These are phyloP conservation scores for Eilema caniola DNA, from an alignment of 2,888 invertebrate species.

Conservation along the genomic window DNA sequence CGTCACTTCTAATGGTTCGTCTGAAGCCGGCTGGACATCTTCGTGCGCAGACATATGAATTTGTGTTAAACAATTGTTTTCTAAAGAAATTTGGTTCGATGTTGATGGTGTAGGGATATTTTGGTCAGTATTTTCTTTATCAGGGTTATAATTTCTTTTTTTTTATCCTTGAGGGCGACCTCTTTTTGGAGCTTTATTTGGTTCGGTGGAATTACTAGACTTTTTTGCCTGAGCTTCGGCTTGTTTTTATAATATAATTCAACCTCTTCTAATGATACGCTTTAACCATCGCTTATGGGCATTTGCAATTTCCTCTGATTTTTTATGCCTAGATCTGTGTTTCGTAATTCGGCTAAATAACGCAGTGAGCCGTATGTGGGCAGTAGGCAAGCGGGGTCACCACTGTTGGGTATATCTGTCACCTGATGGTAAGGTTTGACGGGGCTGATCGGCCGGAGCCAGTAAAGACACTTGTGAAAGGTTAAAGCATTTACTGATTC, in stretches of 20 bases:
- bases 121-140: constrained; percentile 8
- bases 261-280: constrained; percentile 19
- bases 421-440: no score
- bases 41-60: constrained; percentile 4
- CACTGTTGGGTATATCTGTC: no score
- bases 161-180: constrained; percentile 27
- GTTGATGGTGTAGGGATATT: constrained; percentile 6
- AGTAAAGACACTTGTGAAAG: no score
- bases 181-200: constrained; percentile 20
- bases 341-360: constrained; percentile 23
- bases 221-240: constrained; percentile 7
- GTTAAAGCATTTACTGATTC: no score
- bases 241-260: not conserved
- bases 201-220: constrained; percentile 10
- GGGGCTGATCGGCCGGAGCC: no score
- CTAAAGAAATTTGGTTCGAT: constrained; percentile 5
- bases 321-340: constrained; percentile 23
- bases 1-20: not conserved
- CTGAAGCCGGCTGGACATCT: not conserved
- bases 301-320: constrained; percentile 26
- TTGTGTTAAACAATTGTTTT: no score
- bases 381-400: no score
- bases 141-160: constrained; percentile 18
- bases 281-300: constrained; percentile 24
- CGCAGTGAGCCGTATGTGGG: no score